Conservation (phyloP, 2,888 invertebrate species). For the Sinopyrophorus schimmeli region DNA sequence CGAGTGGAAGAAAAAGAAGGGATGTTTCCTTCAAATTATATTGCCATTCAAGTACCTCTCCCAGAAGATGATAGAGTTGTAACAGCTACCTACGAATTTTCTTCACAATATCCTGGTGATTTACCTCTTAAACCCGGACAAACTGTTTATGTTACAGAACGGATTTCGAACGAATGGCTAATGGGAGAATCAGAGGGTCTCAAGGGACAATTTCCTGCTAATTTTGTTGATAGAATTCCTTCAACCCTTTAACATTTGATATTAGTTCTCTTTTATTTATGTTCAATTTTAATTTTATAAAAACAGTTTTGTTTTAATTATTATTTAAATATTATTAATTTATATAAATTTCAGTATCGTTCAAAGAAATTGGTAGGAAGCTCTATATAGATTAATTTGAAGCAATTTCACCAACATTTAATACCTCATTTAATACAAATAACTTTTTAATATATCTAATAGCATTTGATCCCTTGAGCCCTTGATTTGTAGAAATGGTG, state of each 20-base stretch:
- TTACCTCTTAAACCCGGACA: slow-evolving; percentile 50
- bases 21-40: slow-evolving; percentile 80
- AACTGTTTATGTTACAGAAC: slow-evolving; percentile 65
- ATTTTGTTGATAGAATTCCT: slow-evolving; percentile 70
- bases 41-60: slow-evolving; percentile 75
- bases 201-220: slow-evolving; percentile 78
- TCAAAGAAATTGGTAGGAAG: too few relatives aligned
- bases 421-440: too few relatives aligned
- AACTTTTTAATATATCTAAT: too few relatives aligned
- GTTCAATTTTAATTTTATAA: too few relatives aligned
- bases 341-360: too few relatives aligned
- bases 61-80: slow-evolving; percentile 57
- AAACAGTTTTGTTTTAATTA: too few relatives aligned
- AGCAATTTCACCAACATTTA: too few relatives aligned
- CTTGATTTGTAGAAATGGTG: too few relatives aligned
- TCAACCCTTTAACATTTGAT: slow-evolving; percentile 9
- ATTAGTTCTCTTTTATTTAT: not conserved
- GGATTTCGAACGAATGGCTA: slow-evolving; percentile 77
- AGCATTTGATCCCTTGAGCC: too few relatives aligned
- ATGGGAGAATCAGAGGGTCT: slow-evolving; percentile 70
- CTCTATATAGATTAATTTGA: too few relatives aligned
- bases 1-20: slow-evolving; percentile 67
- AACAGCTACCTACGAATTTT: slow-evolving; percentile 75
- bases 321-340: too few relatives aligned
- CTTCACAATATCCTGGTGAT: slow-evolving; percentile 56